phyloP scores from a whole-genome alignment of 2,888 invertebrate genomes.

The Drosophila yooni region DNA sequence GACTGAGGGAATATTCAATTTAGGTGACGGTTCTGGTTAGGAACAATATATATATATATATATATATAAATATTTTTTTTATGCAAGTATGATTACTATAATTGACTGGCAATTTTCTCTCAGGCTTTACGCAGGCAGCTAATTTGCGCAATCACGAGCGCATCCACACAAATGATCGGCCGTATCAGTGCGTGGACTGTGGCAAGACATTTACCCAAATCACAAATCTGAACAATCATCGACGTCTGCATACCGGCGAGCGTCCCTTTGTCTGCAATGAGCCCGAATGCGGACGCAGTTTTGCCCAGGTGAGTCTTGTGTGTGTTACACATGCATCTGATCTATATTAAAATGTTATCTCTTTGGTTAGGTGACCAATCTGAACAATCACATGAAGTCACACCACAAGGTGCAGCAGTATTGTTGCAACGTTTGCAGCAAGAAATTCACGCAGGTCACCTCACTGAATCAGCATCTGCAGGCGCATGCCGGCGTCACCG shows the following conservation, averaged over 20 bases:
- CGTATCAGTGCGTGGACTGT: constrained; percentile 85
- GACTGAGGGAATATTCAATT: background rate
- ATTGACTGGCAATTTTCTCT: background rate
- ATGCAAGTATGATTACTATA: background rate
- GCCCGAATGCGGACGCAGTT: constrained; percentile 85
- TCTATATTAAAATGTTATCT: background rate
- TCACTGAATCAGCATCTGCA: constrained; percentile 85
- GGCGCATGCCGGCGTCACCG: constrained; percentile 85
- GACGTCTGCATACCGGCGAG: constrained; percentile 85
- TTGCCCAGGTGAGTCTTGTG: constrained; percentile 83
- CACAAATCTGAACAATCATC: constrained; percentile 85
- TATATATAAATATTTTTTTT: background rate
- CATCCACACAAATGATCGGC: constrained; percentile 85
- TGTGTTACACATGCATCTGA: background rate
- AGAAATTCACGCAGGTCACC: constrained; percentile 85
- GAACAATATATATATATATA: background rate
- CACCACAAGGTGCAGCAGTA: constrained; percentile 85
- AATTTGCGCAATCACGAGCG: constrained; percentile 85
- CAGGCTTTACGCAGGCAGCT: constrained; percentile 85
- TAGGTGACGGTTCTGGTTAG: background rate
- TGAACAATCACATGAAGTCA: constrained; percentile 85
- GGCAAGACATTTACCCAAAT: constrained; percentile 85
- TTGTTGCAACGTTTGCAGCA: constrained; percentile 85
- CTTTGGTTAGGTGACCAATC: constrained; percentile 83
- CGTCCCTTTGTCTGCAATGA: constrained; percentile 85